Conservation (phyloP, 2,797 vertebrate species). For the Rhyacichthys aspro region DNA sequence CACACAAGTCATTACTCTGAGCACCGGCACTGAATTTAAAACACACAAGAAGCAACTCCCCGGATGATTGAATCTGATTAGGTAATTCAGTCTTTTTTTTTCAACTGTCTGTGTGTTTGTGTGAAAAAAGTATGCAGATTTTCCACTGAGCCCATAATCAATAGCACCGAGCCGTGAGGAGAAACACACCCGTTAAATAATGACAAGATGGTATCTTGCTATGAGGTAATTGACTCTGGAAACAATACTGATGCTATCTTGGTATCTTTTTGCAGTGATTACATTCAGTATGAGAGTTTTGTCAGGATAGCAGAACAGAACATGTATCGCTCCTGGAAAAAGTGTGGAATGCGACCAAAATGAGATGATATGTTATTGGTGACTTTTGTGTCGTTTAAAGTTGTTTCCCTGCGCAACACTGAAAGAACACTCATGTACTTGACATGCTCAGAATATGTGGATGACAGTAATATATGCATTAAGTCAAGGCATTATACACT, state of each 20-base stretch:
- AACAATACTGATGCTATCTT: slow-evolving; percentile 16
- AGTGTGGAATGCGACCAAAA: neutral
- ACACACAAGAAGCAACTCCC: neutral
- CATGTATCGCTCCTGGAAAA: neutral
- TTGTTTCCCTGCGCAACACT: no score
- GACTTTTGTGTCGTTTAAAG: no score
- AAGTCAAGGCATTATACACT: no score
- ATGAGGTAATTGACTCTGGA: slow-evolving; percentile 19
- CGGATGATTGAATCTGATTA: neutral
- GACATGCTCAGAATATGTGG: no score
- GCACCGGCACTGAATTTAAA: neutral
- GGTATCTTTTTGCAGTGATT: slow-evolving; percentile 3
- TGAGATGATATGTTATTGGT: neutral
- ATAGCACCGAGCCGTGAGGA: slow-evolving; percentile 5
- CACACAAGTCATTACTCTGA: neutral
- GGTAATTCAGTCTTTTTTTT: slow-evolving; percentile 4
- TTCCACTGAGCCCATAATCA: slow-evolving; percentile 6
- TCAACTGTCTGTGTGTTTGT: neutral
- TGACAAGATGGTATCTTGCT: slow-evolving; percentile 12
- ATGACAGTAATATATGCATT: no score
- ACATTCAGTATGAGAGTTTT: slow-evolving; percentile 8
- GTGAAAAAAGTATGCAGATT: slow-evolving; percentile 12
- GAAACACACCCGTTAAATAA: slow-evolving; percentile 14
- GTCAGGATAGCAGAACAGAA: neutral
- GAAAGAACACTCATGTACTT: no score